These are phyloP conservation scores for Chaetodon trifasciatus DNA, from an alignment of 2,797 vertebrate genomes.

Conservation along the genomic window DNA sequence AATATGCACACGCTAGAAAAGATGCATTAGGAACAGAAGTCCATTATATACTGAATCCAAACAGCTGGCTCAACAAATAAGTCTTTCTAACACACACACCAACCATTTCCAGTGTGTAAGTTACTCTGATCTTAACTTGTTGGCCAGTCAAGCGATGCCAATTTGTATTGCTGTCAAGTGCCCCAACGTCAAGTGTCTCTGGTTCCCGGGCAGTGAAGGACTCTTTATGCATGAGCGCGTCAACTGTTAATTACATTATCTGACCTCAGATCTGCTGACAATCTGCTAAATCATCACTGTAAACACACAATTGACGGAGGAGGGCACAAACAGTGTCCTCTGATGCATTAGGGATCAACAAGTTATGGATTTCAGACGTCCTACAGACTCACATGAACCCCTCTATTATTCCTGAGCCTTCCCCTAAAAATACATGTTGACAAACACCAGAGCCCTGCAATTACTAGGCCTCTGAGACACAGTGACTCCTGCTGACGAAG, in stretches of 20 bases:
- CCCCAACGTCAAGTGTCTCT: neutral
- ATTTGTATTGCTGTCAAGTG: neutral
- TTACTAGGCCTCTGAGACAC: constrained; percentile 66
- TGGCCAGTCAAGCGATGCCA: neutral
- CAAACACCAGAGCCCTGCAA: constrained; percentile 72
- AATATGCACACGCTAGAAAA: neutral
- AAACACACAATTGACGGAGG: neutral
- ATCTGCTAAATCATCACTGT: neutral
- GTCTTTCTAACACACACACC: neutral
- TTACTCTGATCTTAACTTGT: neutral
- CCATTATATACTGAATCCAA: neutral
- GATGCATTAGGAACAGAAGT: neutral
- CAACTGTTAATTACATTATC: constrained; percentile 22
- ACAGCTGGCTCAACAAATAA: too few relatives aligned
- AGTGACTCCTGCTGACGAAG: constrained; percentile 45
- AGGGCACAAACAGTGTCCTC: constrained; percentile 6
- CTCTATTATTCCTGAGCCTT: constrained; percentile 56
- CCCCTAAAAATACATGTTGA: constrained; percentile 74
- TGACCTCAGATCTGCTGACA: constrained; percentile 46
- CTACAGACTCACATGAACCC: constrained; percentile 29
- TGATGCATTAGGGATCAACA: neutral
- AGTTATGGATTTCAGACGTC: constrained; percentile 28
- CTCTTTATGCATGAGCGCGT: neutral
- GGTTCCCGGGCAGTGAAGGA: neutral
- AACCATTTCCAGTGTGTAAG: too few relatives aligned